Evolutionary conservation across 1,140 invertebrate genomes (phyloP), one percentile per base, ranked within the genome.

Genomic region (Aphelenchoides besseyi): DNA sequence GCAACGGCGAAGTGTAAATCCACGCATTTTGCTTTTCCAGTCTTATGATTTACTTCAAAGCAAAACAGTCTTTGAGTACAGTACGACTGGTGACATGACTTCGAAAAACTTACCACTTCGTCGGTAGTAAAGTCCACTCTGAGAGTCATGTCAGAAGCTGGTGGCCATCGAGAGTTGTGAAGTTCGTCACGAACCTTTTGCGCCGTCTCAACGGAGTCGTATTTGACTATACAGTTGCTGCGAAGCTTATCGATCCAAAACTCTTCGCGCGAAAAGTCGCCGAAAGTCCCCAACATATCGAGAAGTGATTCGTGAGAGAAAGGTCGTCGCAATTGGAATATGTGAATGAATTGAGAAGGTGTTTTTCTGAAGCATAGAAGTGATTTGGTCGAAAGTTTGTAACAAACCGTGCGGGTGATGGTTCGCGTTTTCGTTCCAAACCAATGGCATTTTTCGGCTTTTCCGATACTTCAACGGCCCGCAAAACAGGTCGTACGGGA

Each of bases 161-260:
- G 12, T 2, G 63, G 63, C 63, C 63, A 66, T 66, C n/a, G n/a
- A 16, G 30, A 16, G 12, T 53, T 16, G 30, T 66, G 63, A 16
- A 66, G 1, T 30, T 66, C 63, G 12, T 66, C 41, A 2, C 63
- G 63, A 18, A 33, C 63, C 36, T 66, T 66, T 23, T 16, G 0
- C 1, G 63, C 63, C 3, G 30, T 29, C 30, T 66, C 63, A 12
- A 66, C 29, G n/a, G 63, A 66, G 1, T 33, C 30, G 63, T 66
- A 66, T 33, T 66, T 66, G 32, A 66, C 63, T 23, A 66, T 66
- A 32, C 63, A 66, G 3, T 37, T 53, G 16, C 16, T n/a, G n/a
- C 36, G 30, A 9, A 66, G n/a, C 2, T 33, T 29, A 30, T 66
- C 63, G 36, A 66, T 53, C 63, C 63, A 66, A 3, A 66, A 66